A percentile compares a stretch with the other conserved stretches of the same genome.
These are phyloP conservation scores for Larimichthys polyactis DNA, from an alignment of 2,113 vertebrate genomes.

Conservation along the genomic window DNA sequence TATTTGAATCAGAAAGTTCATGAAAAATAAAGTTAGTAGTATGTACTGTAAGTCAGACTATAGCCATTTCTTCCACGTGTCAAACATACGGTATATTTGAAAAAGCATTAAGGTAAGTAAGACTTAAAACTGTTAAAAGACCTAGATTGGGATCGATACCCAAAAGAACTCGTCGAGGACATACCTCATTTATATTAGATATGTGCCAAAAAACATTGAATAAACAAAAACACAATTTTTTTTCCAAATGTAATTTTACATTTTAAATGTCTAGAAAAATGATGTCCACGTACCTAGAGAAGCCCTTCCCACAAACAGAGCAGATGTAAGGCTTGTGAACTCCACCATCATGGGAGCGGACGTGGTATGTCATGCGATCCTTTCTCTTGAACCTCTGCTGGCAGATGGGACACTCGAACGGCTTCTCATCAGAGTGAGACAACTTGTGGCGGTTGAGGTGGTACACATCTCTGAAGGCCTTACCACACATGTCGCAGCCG, in stretches of 20 bases:
- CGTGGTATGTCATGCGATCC: constrained; percentile 99
- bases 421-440: constrained; percentile 98
- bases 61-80: neutral
- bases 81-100: neutral
- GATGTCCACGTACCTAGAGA: constrained; percentile 90
- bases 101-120: neutral
- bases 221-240: too few species aligned
- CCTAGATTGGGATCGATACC: too few species aligned
- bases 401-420: constrained; percentile 97
- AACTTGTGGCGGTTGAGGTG: constrained; percentile 98
- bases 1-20: neutral
- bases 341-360: constrained; percentile 96
- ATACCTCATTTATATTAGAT: neutral
- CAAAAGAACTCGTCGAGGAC: neutral
- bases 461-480: constrained; percentile 98
- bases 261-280: too few species aligned
- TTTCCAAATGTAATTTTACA: too few species aligned
- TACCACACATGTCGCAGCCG: constrained; percentile 98
- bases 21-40: neutral
- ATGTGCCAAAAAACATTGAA: too few species aligned
- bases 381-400: constrained; percentile 99
- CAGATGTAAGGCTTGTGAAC: constrained; percentile 99
- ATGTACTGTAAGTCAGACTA: neutral
- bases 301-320: constrained; percentile 98
- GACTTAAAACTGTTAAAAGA: neutral